Conservation (phyloP, 2,113 vertebrate genomes). For the Podarcis raffonei region DNA sequence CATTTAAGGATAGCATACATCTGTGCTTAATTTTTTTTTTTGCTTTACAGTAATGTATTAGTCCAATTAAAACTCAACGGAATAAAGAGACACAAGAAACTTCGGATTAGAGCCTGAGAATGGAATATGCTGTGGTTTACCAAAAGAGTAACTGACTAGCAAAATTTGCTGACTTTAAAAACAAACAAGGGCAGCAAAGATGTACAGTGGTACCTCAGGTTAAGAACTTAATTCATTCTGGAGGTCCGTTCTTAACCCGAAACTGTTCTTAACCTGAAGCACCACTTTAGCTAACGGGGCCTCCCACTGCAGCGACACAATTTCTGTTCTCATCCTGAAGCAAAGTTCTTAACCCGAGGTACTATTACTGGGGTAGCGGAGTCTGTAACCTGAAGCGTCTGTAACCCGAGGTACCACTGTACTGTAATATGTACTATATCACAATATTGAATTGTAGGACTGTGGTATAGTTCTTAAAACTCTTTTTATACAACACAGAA, state of each 20-base stretch:
- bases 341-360: no score
- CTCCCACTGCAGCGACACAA: no score
- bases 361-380: no score
- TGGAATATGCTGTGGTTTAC: constrained; percentile 18
- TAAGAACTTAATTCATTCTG: no score
- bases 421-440: not conserved
- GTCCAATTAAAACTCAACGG: constrained; percentile 15
- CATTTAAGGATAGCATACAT: not conserved
- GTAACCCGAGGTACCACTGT: no score
- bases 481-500: constrained; percentile 38
- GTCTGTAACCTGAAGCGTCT: no score
- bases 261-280: no score
- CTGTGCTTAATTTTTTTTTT: constrained; percentile 29
- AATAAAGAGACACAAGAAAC: constrained; percentile 9
- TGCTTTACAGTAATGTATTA: not conserved
- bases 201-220: not conserved
- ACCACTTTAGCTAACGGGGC: no score
- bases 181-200: not conserved
- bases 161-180: not conserved
- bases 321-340: no score
- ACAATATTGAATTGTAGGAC: constrained; percentile 12
- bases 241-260: no score
- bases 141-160: constrained; percentile 15
- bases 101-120: not conserved
- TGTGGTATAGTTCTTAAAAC: constrained; percentile 22